phyloP scores from a whole-genome alignment of 2,797 vertebrate genomes.

The Spinus olivaceus region DNA sequence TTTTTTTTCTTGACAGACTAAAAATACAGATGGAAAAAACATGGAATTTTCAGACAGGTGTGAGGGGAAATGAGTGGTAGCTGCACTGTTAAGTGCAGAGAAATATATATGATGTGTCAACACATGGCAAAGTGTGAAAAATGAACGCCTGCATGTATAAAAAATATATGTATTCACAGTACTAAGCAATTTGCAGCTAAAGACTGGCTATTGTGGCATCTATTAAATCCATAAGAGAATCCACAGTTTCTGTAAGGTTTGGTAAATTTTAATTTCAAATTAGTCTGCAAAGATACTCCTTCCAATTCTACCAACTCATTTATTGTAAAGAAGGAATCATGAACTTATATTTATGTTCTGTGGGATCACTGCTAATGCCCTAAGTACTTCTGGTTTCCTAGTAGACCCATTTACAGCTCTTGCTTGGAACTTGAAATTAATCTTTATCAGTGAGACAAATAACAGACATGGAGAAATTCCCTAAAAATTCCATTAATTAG shows the following conservation, averaged over 20 bases:
- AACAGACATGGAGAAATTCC: neutral
- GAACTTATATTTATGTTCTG: neutral
- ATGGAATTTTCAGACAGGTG: conserved; percentile 47
- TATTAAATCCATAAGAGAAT: conserved; percentile 18
- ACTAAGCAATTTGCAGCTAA: conserved; percentile 12
- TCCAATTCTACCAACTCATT: neutral
- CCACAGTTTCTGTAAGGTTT: neutral
- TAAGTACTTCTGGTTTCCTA: neutral
- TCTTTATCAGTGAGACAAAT: neutral
- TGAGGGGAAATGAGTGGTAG: conserved; percentile 43
- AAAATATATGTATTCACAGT: conserved; percentile 11
- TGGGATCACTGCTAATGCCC: neutral
- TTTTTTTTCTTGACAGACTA: neutral
- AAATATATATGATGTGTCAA: conserved; percentile 24
- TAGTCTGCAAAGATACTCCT: neutral
- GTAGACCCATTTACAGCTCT: neutral
- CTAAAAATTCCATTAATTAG: neutral
- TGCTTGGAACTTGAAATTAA: neutral
- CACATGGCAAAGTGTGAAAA: conserved; percentile 61
- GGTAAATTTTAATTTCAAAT: neutral
- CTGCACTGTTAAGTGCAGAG: neutral
- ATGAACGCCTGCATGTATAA: neutral
- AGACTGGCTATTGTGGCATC: neutral
- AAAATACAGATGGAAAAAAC: conserved; percentile 19
- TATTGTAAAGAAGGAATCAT: neutral